Base-by-base conservation (phyloP, 2,888 invertebrate genomes). In the Lydus trimaculatus region DNA sequence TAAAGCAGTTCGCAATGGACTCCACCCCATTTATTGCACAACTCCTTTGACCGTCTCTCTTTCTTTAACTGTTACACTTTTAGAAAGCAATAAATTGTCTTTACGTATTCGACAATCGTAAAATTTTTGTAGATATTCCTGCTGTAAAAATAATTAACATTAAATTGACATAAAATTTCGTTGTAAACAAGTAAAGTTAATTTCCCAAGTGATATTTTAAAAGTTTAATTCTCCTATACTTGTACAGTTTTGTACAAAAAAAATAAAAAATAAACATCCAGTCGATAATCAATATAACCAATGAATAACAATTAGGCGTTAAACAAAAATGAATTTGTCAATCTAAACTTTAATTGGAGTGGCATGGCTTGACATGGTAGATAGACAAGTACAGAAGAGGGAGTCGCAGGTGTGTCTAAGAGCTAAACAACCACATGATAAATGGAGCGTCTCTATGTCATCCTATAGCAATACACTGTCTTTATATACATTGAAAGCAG, bases 311-410 rank as follows among this genome's bases (percentile, higher is more conserved):
- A 77, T 75, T 71, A 75, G 74, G 66, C 67, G 70, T 67, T 69
- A 73, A 73, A 74, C 75, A 81, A 81, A 80, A 82, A 81, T 81
- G 80, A 82, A 82, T 82, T 81, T 81, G 82, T 82, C 82, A 82
- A 80, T 80, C 80, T 78, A 79, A 81, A 82, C 79, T 82, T 82
- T 82, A 82, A 82, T 82, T 82, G 81, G 79, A 79, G 78, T 76
- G 78, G 77, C 75, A 77, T 73, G 69, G 72, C 71, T 65, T 66
- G 73, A 72, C 71, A 67, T 61, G 62, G 64, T 61, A 68, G 73
- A 75, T 69, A 72, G 74, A 76, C 73, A 74, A 72, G 61, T 69
- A 65, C 66, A 69, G 61, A 52, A 64, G n/a, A n/a, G 72, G 72
- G 70, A 69, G 72, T 78, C 80, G 73, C 81, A 81, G 82, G 81